Evolutionary conservation across 2,888 invertebrate species (phyloP).

Genomic region (Sceliomorpha sp.): DNA sequence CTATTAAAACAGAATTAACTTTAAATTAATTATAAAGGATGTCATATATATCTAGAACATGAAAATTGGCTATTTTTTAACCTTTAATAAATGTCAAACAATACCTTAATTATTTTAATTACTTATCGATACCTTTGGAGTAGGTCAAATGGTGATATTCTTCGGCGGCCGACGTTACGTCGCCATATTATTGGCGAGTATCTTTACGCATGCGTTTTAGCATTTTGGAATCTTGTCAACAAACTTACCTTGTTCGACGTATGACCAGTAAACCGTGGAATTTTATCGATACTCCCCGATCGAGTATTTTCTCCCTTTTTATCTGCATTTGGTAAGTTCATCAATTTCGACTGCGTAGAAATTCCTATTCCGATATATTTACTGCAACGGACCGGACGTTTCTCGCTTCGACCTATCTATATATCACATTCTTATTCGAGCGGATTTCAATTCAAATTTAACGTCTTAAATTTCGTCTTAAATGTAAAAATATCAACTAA

Average conservation of each 20-base stretch:
- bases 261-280: conserved; percentile 26
- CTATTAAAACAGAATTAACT: no score
- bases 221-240: conserved; percentile 73
- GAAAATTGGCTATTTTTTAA: no score
- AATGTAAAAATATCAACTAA: no score
- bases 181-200: conserved; percentile 70
- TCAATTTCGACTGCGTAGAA: neutral
- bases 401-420: neutral
- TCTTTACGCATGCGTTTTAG: conserved; percentile 59
- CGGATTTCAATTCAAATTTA: no score
- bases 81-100: no score
- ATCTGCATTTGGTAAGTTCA: neutral
- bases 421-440: neutral
- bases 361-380: neutral
- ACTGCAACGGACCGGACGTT: neutral
- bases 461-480: no score
- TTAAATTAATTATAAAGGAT: no score
- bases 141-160: conserved; percentile 6
- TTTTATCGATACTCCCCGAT: neutral
- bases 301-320: neutral
- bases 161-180: conserved; percentile 61
- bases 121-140: neutral
- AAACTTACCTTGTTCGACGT: conserved; percentile 54
- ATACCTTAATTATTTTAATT: no score
- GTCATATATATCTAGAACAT: no score